Conservation (phyloP, 2,113 vertebrate genomes). For the Echinops telfairi region DNA sequence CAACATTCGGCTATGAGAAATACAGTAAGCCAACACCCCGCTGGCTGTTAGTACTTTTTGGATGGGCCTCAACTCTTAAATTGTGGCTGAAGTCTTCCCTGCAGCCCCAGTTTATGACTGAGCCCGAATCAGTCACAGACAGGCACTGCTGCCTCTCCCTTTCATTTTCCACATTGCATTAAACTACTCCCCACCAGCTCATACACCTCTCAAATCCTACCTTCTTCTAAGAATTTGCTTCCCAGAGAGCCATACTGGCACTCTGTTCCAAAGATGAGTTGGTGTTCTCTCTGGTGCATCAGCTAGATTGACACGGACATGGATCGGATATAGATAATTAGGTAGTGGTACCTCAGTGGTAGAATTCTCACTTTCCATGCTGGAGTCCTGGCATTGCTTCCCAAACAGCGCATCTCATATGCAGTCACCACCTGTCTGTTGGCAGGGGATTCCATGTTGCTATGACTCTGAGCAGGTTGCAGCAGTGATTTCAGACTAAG, state of each 20-base stretch:
- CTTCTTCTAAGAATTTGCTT: not conserved
- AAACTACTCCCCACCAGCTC: not conserved
- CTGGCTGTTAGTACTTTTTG: not conserved
- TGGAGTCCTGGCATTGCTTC: not conserved
- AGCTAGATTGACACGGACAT: not conserved
- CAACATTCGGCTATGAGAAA: not conserved
- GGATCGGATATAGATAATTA: not conserved
- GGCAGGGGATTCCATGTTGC: not conserved
- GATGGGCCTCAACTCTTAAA: not conserved
- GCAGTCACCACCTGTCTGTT: not conserved
- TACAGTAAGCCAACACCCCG: not conserved
- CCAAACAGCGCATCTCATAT: not conserved
- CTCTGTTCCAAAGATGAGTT: not conserved
- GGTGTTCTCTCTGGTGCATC: not conserved
- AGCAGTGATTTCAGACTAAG: not conserved
- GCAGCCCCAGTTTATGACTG: not conserved
- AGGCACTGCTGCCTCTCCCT: not conserved
- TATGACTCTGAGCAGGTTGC: not conserved
- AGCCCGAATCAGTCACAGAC: not conserved
- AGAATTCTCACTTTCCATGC: not conserved
- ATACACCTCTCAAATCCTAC: not conserved
- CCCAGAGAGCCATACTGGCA: not conserved
- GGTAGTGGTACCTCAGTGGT: no score
- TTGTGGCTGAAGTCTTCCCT: not conserved
- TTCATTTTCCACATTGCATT: no score